Evolutionary conservation across 2,888 invertebrate genomes (phyloP).

Genomic region (Xestia rhomboidea): DNA sequence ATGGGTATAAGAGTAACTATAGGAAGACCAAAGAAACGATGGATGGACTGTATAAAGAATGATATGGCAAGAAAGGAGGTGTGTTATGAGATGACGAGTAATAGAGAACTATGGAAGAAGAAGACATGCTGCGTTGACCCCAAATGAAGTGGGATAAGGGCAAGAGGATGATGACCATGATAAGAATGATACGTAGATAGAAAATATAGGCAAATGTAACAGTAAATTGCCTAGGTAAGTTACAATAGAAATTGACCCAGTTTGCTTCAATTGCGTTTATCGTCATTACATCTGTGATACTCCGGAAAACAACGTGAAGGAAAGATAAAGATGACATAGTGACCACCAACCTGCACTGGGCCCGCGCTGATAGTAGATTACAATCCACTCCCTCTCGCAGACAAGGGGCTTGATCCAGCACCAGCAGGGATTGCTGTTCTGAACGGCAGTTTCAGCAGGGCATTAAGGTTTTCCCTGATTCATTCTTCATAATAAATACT

Average conservation of each 20-base stretch:
- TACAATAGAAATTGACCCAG: constrained; percentile 11
- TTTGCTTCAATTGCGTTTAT: background rate
- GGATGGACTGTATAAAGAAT: too few relatives aligned
- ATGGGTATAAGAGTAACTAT: too few relatives aligned
- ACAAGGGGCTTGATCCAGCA: background rate
- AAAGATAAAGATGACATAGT: background rate
- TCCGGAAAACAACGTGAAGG: background rate
- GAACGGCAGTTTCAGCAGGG: background rate
- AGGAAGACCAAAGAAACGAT: too few relatives aligned
- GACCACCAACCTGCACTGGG: constrained; percentile 9
- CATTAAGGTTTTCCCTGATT: background rate
- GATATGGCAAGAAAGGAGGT: too few relatives aligned
- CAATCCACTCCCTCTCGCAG: background rate
- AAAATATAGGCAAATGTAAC: background rate
- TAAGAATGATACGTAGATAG: background rate
- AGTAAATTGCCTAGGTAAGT: background rate
- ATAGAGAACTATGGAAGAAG: too few relatives aligned
- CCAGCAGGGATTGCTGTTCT: background rate
- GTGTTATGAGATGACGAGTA: too few relatives aligned
- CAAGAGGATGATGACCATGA: too few relatives aligned
- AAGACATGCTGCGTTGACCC: too few relatives aligned
- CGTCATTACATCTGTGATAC: background rate
- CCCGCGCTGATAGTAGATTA: background rate
- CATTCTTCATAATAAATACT: background rate
- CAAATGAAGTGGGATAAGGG: too few relatives aligned